Conservation (phyloP, 2,113 vertebrate genomes). For the Psilopogon haemacephalus region DNA sequence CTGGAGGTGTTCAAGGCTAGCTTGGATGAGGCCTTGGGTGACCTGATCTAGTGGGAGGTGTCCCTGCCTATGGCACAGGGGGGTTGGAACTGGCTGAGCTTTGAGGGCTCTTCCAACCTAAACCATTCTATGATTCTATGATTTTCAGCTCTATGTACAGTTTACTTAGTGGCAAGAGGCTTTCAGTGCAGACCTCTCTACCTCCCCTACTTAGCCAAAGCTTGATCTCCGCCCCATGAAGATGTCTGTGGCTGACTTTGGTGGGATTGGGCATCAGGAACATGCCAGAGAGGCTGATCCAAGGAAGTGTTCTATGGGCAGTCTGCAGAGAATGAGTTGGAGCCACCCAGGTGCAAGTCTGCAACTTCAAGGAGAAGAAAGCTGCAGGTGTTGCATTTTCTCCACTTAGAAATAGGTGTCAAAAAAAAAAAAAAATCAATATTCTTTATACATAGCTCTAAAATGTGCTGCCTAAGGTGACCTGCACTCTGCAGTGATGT, state of each 20-base stretch:
- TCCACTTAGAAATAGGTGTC: conserved; percentile 25
- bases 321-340: neutral
- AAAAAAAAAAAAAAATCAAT: conserved; percentile 29
- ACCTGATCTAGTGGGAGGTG: too few species aligned
- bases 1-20: too few species aligned
- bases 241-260: neutral
- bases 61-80: too few species aligned
- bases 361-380: conserved; percentile 34
- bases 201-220: neutral
- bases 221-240: neutral
- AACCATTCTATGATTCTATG: too few species aligned
- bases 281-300: neutral
- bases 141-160: too few species aligned
- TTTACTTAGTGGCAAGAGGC: neutral
- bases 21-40: too few species aligned
- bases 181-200: neutral
- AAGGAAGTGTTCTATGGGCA: neutral
- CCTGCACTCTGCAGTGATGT: conserved; percentile 16
- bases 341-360: conserved; percentile 35
- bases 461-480: conserved; percentile 60
- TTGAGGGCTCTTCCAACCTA: too few species aligned
- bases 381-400: conserved; percentile 42
- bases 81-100: too few species aligned
- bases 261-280: neutral
- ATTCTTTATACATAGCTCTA: conserved; percentile 44